Evolutionary conservation across 2,113 vertebrate species (phyloP).

Genomic region (Merops nubicus): DNA sequence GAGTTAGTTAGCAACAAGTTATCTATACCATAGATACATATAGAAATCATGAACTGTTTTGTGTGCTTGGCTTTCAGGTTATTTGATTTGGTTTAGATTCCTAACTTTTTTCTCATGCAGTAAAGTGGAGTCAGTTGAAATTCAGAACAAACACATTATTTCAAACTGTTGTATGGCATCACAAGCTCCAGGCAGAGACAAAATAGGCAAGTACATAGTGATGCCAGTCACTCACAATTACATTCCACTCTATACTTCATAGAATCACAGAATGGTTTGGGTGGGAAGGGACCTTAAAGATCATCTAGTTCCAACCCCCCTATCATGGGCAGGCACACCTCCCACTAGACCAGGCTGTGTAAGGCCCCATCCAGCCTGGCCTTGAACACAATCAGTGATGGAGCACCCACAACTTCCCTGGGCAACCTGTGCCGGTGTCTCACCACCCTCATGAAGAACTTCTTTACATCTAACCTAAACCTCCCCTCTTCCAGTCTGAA

Average conservation of each 20-base stretch:
- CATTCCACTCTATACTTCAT: neutral
- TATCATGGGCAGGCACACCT: too few relatives aligned
- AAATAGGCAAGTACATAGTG: neutral
- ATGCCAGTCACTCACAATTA: neutral
- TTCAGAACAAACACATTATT: neutral
- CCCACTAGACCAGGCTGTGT: too few relatives aligned
- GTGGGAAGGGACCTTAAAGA: too few relatives aligned
- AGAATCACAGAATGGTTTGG: too few relatives aligned
- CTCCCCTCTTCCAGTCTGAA: too few relatives aligned
- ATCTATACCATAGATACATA: fast-evolving
- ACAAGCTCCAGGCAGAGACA: neutral
- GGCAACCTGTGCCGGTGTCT: too few relatives aligned
- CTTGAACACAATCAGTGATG: too few relatives aligned
- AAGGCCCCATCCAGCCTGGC: too few relatives aligned
- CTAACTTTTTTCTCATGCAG: neutral
- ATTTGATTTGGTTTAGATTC: neutral
- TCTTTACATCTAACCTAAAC: too few relatives aligned
- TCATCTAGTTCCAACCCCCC: too few relatives aligned
- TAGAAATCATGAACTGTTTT: neutral
- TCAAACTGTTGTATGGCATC: neutral
- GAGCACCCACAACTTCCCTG: too few relatives aligned
- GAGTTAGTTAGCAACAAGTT: neutral
- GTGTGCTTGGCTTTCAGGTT: neutral
- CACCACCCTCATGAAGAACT: too few relatives aligned
- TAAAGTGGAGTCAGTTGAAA: neutral